Percentiles rank a stretch among this genome's conserved stretches.
These are phyloP conservation scores for Trichoplusia ni DNA, from an alignment of 1,140 invertebrate species.

Conservation along the genomic window DNA sequence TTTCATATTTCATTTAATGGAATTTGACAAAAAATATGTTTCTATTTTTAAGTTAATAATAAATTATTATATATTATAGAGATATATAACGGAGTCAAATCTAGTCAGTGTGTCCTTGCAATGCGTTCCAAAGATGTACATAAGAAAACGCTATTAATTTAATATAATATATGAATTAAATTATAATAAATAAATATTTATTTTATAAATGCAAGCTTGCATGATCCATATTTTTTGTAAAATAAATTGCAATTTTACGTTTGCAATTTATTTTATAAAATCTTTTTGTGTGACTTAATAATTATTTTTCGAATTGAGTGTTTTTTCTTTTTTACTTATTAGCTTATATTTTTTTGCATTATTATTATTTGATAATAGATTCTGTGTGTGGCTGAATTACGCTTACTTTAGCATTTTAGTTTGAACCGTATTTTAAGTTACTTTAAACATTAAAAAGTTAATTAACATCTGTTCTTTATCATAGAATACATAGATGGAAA, in stretches of 20 bases:
- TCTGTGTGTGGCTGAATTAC: too few relatives aligned
- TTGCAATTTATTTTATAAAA: not conserved
- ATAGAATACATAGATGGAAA: too few relatives aligned
- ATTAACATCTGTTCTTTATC: too few relatives aligned
- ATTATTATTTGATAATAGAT: too few relatives aligned
- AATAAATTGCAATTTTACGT: too few relatives aligned
- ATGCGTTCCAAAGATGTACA: constrained; percentile 79
- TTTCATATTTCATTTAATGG: constrained; percentile 8
- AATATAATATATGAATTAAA: constrained; percentile 30
- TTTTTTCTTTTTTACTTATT: too few relatives aligned
- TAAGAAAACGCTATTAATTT: constrained; percentile 51
- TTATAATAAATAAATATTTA: constrained; percentile 11
- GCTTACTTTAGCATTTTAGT: too few relatives aligned
- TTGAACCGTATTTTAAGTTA: too few relatives aligned
- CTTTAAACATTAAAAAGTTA: too few relatives aligned
- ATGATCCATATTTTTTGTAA: too few relatives aligned
- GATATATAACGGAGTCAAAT: constrained; percentile 65
- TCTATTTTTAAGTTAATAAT: constrained; percentile 6
- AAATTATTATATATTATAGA: constrained; percentile 45
- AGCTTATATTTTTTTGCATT: too few relatives aligned
- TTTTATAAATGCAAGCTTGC: not conserved
- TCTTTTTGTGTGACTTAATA: not conserved
- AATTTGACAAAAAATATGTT: constrained; percentile 13
- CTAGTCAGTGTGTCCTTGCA: constrained; percentile 77
- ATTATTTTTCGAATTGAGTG: too few relatives aligned